Percentiles rank a stretch among this genome's conserved stretches.
These are phyloP conservation scores for Trachemys scripta DNA, from an alignment of 2,113 vertebrate species.

Conservation along the genomic window DNA sequence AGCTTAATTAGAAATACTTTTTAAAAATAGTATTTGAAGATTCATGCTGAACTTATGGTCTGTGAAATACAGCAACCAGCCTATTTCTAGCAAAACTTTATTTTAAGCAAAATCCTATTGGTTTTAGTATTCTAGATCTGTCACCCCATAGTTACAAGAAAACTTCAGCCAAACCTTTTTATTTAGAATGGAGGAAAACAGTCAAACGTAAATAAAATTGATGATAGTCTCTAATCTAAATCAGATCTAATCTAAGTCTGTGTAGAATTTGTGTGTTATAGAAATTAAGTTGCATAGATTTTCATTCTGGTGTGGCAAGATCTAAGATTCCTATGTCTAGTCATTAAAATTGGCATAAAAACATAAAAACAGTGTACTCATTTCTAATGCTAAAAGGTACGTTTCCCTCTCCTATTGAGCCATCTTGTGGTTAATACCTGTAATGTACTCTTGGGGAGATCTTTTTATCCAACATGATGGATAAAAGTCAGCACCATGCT, in stretches of 20 bases:
- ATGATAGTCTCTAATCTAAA: background rate
- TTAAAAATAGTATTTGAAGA: background rate
- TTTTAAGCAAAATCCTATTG: background rate
- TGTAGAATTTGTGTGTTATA: background rate
- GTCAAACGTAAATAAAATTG: background rate
- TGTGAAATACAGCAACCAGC: background rate
- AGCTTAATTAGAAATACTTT: background rate
- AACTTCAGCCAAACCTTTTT: background rate
- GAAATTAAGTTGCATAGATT: background rate
- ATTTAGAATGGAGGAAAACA: background rate
- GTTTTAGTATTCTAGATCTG: background rate
- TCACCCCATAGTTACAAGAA: background rate
- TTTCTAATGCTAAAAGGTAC: background rate
- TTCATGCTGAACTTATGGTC: background rate
- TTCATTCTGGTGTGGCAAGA: background rate
- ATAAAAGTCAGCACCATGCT: background rate
- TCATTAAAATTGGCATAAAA: background rate
- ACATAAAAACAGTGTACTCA: accelerated
- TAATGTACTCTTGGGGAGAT: conserved; percentile 12
- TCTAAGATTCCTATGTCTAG: background rate
- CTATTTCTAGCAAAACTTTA: background rate
- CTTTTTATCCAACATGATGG: background rate
- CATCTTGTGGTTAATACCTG: conserved; percentile 77
- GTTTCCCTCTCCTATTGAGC: conserved; percentile 71
- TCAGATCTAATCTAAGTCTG: too few species aligned